Percentiles rank a stretch among this genome's conserved stretches.
Conservation (phyloP, 2,797 vertebrate species). For the Pipistrellus kuhlii region DNA sequence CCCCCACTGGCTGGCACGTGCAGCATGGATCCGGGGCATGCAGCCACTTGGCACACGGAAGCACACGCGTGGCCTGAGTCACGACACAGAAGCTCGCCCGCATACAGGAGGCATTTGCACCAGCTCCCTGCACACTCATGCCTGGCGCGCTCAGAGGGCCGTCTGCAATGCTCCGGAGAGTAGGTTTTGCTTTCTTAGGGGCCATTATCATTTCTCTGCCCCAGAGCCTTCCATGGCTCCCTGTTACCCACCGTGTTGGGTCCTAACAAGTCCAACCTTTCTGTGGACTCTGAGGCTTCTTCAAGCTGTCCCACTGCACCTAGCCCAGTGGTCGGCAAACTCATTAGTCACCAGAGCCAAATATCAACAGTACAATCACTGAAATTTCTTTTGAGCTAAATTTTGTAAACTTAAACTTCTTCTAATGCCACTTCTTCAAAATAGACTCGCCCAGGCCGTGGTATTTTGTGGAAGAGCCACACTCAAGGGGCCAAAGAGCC, state of each 20-base stretch:
- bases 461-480: too few species aligned
- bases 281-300: not conserved
- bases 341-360: too few species aligned
- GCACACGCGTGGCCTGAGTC: conserved; percentile 71
- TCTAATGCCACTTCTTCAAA: too few species aligned
- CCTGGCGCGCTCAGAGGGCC: conserved; percentile 57
- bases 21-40: conserved; percentile 69
- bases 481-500: too few species aligned
- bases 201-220: not conserved
- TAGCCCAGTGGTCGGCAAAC: not conserved
- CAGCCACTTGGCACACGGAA: conserved; percentile 61
- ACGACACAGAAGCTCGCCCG: conserved; percentile 80
- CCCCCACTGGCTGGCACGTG: conserved; percentile 66
- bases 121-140: conserved; percentile 76
- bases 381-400: too few species aligned
- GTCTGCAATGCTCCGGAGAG: not conserved
- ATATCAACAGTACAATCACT: too few species aligned
- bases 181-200: not conserved
- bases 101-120: conserved; percentile 76
- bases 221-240: conserved; percentile 18
- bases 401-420: too few species aligned
- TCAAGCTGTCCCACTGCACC: not conserved
- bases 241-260: not conserved
- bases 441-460: too few species aligned
- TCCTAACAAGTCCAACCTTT: not conserved